Evolutionary conservation across 1,140 invertebrate genomes (phyloP), one percentile per base, ranked within the genome.

Genomic region (Penaeus japonicus): DNA sequence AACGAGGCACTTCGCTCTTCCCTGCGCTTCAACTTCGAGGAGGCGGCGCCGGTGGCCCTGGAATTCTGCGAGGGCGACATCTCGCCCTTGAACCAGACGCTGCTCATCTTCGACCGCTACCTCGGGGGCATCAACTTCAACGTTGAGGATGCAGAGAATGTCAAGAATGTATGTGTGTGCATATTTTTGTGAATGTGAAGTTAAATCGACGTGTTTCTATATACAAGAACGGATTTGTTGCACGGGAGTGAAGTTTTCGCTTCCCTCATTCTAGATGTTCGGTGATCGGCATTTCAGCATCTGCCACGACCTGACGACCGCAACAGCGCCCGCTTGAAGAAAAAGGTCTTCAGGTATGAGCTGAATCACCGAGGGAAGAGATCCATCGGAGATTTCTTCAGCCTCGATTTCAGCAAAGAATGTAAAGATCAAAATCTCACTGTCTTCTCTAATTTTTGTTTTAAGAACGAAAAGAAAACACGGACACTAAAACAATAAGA

Each of bases 51-150:
- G 0, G 22, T 86, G 20, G 55, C 88, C 57, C 70, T 90, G 10
- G 90, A 89, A 54, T 90, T 90, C 27, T 39, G 70, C 17, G 84
- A 79, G 1, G 87, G 70, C 1, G 90, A 90, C 35, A 59, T 90
- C 3, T 32, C 90, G 1, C 90, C 88, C 24, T 55, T 90, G 27
- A 90, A 90, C 85, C 87, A 86, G 81, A 87, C 83, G 22, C 59
- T 90, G 27, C 80, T 70, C 47, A 85, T 89, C 24, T 89, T 86
- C 53, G 90, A 90, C 73, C 77, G 47, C 62, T 90, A 90, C 70
- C 55, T 89, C 0, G 75, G 82, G 0, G 85, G 86, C 30, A 27
- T 87, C 22, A 65, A 89, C 35, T 30, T 90, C 17, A 88, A 89
- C 32, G 78, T 57, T 4, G 17, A 53, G 10, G 53, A 84, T 39